Evolutionary conservation across 2,797 vertebrate genomes (phyloP), one percentile per base, ranked within the genome.

Genomic region (Sebastes cheni): DNA sequence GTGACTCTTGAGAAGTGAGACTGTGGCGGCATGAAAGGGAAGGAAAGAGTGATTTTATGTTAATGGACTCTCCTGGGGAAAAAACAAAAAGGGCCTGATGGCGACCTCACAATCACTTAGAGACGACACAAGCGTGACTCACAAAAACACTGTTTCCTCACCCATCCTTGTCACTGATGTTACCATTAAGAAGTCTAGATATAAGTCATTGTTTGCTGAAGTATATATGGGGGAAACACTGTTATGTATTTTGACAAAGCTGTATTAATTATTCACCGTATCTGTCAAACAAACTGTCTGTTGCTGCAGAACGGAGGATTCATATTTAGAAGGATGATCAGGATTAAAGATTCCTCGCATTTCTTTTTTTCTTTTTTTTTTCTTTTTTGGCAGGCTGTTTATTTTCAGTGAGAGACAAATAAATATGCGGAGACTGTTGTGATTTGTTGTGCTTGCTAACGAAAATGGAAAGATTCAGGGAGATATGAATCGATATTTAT

Each of bases 191-290:
- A 80, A 2, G 5, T 67, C 76, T 84, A 88, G 86, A 88, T 86
- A 69, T 73, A 86, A 82, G 64, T 42, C 23, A 29, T 73, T 88
- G 82, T 85, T 83, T 88, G 64, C 80, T 75, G 67, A 81, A 64
- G 67, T 58, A 39, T 77, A 71, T 67, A 39, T 18, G 27, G 50
- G 46, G 66, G 64, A 80, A 71, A 73, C 50, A 4, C 5, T 46
- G 50, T 64, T 77, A 66, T 81, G 71, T 68, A 70, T 85, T 83
- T 80, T 76, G 68, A 86, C 81, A 83, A 79, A 81, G 64, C 56
- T 59, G 58, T 55, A 85, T 90, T 81, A 87, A 92, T 90, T 86
- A 90, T 91, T 91, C 82, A 92, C 86, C 60, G 50, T 56, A 60
- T 79, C 77, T 73, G 75, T 83, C 70, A 88, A 81, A 78, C 86